Conservation (phyloP, 2,797 vertebrate species). For the Aythya fuligula region DNA sequence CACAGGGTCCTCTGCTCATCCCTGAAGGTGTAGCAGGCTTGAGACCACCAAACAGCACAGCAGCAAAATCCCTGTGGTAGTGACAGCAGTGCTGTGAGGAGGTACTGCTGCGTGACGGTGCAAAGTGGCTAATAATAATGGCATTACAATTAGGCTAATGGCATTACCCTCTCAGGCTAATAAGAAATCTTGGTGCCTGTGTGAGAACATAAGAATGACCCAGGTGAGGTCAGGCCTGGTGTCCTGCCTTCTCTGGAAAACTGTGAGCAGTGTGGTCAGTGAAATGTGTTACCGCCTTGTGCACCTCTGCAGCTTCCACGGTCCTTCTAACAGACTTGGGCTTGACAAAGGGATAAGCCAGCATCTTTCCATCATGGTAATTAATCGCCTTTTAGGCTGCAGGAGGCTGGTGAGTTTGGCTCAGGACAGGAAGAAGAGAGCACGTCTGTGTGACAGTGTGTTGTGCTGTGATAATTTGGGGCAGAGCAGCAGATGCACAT, state of each 20-base stretch:
- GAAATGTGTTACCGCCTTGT: neutral
- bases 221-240: neutral
- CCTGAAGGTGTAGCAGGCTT: neutral
- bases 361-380: neutral
- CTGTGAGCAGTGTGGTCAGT: neutral
- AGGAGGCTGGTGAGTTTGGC: neutral
- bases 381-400: neutral
- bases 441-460: neutral
- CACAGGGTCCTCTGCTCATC: neutral
- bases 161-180: neutral
- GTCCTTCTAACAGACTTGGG: neutral
- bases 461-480: neutral
- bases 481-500: neutral
- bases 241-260: neutral
- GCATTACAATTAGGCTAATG: neutral
- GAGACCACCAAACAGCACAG: neutral
- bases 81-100: neutral
- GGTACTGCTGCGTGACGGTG: neutral
- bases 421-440: neutral
- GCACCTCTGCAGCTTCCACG: neutral
- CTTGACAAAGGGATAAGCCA: neutral
- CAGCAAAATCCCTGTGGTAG: fast-evolving
- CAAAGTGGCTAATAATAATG: neutral
- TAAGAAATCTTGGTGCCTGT: neutral
- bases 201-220: neutral